phyloP scores from a whole-genome alignment of 1,140 invertebrate genomes.

The Heliconius congener region DNA sequence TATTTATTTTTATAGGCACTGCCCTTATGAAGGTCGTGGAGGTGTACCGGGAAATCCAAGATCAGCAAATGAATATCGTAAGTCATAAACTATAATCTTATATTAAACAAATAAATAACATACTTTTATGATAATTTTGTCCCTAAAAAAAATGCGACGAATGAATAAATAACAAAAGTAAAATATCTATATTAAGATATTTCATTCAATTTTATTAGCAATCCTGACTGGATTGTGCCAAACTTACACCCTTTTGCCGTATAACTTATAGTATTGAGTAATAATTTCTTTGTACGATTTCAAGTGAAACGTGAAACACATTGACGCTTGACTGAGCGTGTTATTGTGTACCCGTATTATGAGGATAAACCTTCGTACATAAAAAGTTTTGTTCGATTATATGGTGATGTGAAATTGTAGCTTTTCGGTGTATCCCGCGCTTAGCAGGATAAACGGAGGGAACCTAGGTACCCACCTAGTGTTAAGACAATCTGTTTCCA shows the following conservation, averaged over 20 bases:
- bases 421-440: too few relatives aligned
- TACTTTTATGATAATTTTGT: not conserved
- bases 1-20: conserved; percentile 85
- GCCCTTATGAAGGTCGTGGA: conserved; percentile 95
- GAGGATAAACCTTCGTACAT: conserved; percentile 32
- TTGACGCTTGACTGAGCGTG: conserved; percentile 1
- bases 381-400: conserved; percentile 42
- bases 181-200: not conserved
- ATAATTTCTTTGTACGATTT: conserved; percentile 14
- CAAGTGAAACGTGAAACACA: conserved; percentile 16
- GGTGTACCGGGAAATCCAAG: conserved; percentile 95
- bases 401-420: conserved; percentile 5
- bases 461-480: too few relatives aligned
- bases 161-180: not conserved
- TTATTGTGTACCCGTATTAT: conserved; percentile 17
- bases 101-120: not conserved
- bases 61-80: conserved; percentile 96
- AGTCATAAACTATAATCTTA: conserved; percentile 76
- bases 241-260: not conserved
- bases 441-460: too few relatives aligned
- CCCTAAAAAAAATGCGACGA: not conserved
- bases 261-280: not conserved
- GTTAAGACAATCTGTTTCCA: too few relatives aligned
- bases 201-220: not conserved
- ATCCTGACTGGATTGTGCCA: not conserved